Conservation (phyloP, 2,797 vertebrate genomes). For the Antennarius maculatus region DNA sequence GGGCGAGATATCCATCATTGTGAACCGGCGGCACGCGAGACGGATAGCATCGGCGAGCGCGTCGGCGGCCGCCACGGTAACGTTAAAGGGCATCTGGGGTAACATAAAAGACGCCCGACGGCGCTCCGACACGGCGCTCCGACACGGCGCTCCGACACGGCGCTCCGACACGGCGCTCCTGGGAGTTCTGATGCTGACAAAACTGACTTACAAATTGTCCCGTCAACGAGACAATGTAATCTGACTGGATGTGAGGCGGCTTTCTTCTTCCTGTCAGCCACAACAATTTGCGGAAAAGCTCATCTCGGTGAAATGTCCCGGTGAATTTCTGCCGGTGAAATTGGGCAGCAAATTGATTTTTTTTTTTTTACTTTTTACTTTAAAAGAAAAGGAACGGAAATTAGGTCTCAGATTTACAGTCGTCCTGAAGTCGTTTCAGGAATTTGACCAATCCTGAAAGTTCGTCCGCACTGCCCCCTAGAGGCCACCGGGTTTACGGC, state of each 20-base stretch:
- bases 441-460: too few species aligned
- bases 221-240: slow-evolving; percentile 53
- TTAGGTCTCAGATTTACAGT: too few species aligned
- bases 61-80: slow-evolving; percentile 36
- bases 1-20: slow-evolving; percentile 49
- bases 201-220: slow-evolving; percentile 61
- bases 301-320: slow-evolving; percentile 1
- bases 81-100: slow-evolving; percentile 61
- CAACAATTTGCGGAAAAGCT: slow-evolving; percentile 40
- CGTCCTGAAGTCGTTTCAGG: too few species aligned
- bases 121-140: too few species aligned
- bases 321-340: slow-evolving; percentile 31
- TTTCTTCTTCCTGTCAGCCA: neutral
- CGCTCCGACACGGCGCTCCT: slow-evolving; percentile 35
- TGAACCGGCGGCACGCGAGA: slow-evolving; percentile 9
- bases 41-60: slow-evolving; percentile 12
- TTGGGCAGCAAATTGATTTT: neutral
- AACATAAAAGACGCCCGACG: slow-evolving; percentile 48
- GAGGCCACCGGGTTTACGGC: too few species aligned
- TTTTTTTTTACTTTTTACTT: neutral
- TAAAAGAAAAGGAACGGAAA: neutral
- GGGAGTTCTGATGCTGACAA: slow-evolving; percentile 52
- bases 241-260: slow-evolving; percentile 37
- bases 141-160: neutral
- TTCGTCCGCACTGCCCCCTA: too few species aligned